A percentile compares a stretch with the other conserved stretches of the same genome.
phyloP scores from a whole-genome alignment of 1,140 invertebrate genomes.

The Zeugodacus cucurbitae region DNA sequence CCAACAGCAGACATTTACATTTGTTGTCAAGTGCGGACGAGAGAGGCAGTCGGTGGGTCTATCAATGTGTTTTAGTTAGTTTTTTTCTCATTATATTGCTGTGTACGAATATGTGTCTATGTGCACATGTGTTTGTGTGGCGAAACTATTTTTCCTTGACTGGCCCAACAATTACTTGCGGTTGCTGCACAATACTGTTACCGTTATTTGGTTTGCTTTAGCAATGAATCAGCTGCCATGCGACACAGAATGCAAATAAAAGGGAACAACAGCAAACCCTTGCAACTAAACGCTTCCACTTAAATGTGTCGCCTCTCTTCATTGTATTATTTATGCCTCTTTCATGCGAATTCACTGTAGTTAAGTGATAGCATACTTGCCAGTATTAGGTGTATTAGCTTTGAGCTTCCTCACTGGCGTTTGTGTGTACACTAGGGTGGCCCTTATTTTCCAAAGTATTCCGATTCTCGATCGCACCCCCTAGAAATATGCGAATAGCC shows the following conservation, averaged over 20 bases:
- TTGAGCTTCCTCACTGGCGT: background rate
- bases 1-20: background rate
- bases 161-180: background rate
- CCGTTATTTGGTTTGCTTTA: no score
- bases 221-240: no score
- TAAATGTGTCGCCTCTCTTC: background rate
- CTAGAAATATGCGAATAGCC: no score
- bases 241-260: no score
- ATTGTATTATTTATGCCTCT: background rate
- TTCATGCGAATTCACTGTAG: background rate
- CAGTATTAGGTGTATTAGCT: background rate
- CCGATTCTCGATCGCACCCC: no score
- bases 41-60: background rate
- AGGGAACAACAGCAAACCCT: background rate
- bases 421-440: no score
- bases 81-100: no score
- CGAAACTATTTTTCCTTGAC: background rate
- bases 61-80: background rate
- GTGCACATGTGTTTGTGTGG: no score
- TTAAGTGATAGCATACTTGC: background rate
- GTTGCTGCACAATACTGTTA: background rate
- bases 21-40: background rate
- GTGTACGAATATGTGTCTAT: background rate
- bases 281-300: background rate
- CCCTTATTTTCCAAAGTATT: no score